Percentiles rank a stretch among this genome's conserved stretches.
phyloP scores from a whole-genome alignment of 2,797 vertebrate species.

The Rhinichthys osculus region DNA sequence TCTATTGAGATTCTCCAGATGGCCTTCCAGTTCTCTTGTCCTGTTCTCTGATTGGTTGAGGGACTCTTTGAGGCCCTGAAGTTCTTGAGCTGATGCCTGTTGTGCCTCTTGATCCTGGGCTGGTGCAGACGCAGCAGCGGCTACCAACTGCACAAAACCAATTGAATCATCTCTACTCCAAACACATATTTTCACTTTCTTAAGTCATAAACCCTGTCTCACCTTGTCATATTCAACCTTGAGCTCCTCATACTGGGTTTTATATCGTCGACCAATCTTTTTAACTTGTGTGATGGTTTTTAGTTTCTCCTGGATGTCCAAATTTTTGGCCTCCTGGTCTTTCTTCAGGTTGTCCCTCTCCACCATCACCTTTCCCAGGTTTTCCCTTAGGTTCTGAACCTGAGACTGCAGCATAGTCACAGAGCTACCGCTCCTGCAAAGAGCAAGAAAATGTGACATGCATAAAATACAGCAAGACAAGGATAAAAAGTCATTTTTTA shows the following conservation, averaged over 20 bases:
- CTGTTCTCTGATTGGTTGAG: conserved; percentile 86
- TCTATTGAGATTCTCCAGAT: conserved; percentile 89
- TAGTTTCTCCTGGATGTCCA: conserved; percentile 89
- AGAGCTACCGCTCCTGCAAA: conserved; percentile 81
- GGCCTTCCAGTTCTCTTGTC: conserved; percentile 84
- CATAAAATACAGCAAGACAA: background rate
- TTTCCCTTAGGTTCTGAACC: conserved; percentile 86
- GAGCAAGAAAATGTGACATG: background rate
- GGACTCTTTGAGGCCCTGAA: conserved; percentile 85
- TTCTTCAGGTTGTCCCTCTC: conserved; percentile 87
- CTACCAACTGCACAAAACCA: conserved; percentile 71
- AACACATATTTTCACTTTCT: background rate
- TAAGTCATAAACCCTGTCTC: background rate
- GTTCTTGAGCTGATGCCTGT: conserved; percentile 86
- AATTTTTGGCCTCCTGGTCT: conserved; percentile 83
- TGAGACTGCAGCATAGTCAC: conserved; percentile 87
- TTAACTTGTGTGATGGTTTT: conserved; percentile 96
- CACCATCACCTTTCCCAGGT: conserved; percentile 78
- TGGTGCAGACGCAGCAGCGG: conserved; percentile 83
- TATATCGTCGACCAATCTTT: conserved; percentile 96
- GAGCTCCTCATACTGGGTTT: conserved; percentile 96
- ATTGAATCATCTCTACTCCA: background rate
- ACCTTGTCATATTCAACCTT: conserved; percentile 93
- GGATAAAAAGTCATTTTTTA: background rate
- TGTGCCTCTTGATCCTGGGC: conserved; percentile 85